These are phyloP conservation scores for Cerastis leucographa DNA, from an alignment of 2,888 invertebrate genomes.

Conservation along the genomic window DNA sequence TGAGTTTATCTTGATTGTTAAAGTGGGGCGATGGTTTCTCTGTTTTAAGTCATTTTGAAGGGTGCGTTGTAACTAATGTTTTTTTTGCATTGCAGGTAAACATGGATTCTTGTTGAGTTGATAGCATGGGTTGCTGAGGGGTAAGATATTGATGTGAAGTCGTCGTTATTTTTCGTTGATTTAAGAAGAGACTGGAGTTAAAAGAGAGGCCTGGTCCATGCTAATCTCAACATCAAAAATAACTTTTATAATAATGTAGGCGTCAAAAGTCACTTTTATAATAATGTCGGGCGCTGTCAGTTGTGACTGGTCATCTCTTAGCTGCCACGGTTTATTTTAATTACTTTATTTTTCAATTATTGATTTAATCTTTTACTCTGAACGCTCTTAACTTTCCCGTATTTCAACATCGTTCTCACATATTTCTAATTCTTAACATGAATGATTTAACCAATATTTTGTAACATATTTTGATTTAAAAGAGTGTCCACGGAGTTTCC, in stretches of 20 bases:
- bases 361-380: no score
- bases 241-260: neutral
- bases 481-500: no score
- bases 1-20: slow-evolving; percentile 6
- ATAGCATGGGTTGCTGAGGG: neutral
- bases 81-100: slow-evolving; percentile 39
- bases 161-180: neutral
- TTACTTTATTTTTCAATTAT: no score
- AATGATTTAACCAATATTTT: no score
- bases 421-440: no score
- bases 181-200: neutral
- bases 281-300: no score
- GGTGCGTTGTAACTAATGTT: neutral
- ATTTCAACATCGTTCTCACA: no score
- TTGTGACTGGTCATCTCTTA: no score
- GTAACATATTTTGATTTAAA: no score
- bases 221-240: neutral
- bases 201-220: neutral
- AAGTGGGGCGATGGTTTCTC: neutral
- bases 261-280: no score
- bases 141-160: slow-evolving; percentile 11
- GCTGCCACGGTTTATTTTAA: no score
- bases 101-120: neutral
- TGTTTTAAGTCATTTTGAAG: neutral
- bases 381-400: no score